Base-by-base conservation (phyloP, 92 coral and sea anemone species). In the Phenganax marumi region DNA sequence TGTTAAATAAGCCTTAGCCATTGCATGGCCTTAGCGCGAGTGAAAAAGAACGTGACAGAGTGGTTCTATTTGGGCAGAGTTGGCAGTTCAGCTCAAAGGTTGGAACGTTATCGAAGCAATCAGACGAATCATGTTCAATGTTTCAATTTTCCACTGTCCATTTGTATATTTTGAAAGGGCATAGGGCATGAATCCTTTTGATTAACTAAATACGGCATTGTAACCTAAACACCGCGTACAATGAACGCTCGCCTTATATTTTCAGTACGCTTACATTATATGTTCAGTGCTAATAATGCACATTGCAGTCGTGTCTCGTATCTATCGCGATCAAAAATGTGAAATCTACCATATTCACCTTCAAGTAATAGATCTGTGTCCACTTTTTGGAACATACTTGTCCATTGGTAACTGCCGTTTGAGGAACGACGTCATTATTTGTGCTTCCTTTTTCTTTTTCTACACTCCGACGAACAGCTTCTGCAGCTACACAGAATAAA, bases 291-390 rank as follows among this genome's bases (percentile, higher is more conserved):
- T 1, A 6, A 6, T 16, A 6, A 6, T 7, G 3, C 74, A 68
- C 14, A 14, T 19, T 56, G 63, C 17, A 56, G 1, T 1, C n/a
- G 17, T 19, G 63, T 1, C 1, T 56, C 63, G 7, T 14, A 19
- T 14, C 63, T 19, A 56, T 56, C n/a, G 17, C n/a, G 63, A 14
- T 56, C 21, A 14, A 14, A 56, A 2, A 17, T 3, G 23, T 13
- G 46, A n/a, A n/a, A 33, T 5, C 43, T 5, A 33, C 43, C 43
- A 33, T 33, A 33, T 81, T 8, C 25, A 92, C 97, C 91, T 96
- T 92, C 24, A 92, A 90, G 81, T 96, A 96, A 86, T 96, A 92
- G 76, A 96, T 93, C 75, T 95, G 98, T 8, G 97, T 90, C 98
- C 98, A 95, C 71, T 95, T 95, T 80, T 87, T 89, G 68, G 98